A percentile compares a stretch with the other conserved stretches of the same genome.
phyloP scores from a whole-genome alignment of 1,140 invertebrate species.

The Helicorthomorpha holstii region DNA sequence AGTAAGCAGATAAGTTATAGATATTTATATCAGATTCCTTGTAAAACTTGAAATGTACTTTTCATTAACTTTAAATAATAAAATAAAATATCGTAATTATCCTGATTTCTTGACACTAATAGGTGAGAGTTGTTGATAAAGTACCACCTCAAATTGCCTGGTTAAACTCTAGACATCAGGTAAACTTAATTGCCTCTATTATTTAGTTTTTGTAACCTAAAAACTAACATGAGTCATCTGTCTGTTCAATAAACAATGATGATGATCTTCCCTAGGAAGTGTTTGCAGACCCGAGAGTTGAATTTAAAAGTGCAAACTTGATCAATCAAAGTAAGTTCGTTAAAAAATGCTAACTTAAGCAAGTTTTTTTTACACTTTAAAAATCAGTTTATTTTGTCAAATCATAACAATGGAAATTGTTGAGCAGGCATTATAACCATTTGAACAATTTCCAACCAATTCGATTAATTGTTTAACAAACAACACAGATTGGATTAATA shows the following conservation, averaged over 20 bases:
- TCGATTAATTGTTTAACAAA: too few relatives aligned
- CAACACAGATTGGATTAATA: too few relatives aligned
- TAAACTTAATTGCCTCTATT: slow-evolving; percentile 8
- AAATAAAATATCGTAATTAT: not conserved
- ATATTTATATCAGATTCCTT: not conserved
- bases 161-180: slow-evolving; percentile 53
- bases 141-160: slow-evolving; percentile 80
- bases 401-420: too few relatives aligned
- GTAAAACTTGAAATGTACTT: not conserved
- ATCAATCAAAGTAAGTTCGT: slow-evolving; percentile 59
- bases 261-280: slow-evolving; percentile 18
- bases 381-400: too few relatives aligned
- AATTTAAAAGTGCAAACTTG: slow-evolving; percentile 77
- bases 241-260: not conserved
- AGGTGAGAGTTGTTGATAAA: slow-evolving; percentile 70
- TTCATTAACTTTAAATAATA: slow-evolving; percentile 1
- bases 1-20: slow-evolving; percentile 10
- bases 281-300: slow-evolving; percentile 54
- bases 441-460: too few relatives aligned
- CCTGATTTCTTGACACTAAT: slow-evolving; percentile 11
- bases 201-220: not conserved
- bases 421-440: too few relatives aligned
- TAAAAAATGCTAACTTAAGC: too few relatives aligned
- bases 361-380: too few relatives aligned
- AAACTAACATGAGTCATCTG: not conserved